These are phyloP conservation scores for Myotis planiceps DNA, from an alignment of 2,797 vertebrate genomes.

Conservation along the genomic window DNA sequence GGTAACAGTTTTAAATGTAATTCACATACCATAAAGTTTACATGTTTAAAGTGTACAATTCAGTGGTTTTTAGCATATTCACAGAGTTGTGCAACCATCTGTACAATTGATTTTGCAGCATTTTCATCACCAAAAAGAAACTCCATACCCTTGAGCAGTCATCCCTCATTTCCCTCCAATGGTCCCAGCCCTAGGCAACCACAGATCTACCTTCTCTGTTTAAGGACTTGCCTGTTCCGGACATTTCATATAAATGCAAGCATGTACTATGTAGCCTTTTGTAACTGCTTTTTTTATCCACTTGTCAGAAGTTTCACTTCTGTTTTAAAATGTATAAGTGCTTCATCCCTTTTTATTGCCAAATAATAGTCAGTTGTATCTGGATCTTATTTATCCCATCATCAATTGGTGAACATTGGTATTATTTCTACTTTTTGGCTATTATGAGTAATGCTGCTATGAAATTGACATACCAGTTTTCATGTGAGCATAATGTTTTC, in stretches of 20 bases:
- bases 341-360: slow-evolving; percentile 49
- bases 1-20: slow-evolving; percentile 19
- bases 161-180: background rate
- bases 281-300: background rate
- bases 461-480: background rate
- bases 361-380: background rate
- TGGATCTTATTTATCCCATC: background rate
- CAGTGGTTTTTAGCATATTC: background rate
- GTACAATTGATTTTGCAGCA: background rate
- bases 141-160: background rate
- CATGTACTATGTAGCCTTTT: background rate
- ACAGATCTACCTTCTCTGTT: background rate
- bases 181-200: background rate
- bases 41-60: background rate
- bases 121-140: slow-evolving; percentile 12
- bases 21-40: background rate
- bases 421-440: slow-evolving; percentile 28
- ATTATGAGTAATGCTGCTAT: background rate
- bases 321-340: background rate
- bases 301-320: background rate
- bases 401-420: background rate
- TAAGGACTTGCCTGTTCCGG: background rate
- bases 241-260: slow-evolving; percentile 3
- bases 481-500: background rate
- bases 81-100: background rate